Percentiles rank a stretch among this genome's conserved stretches.
Conservation (phyloP, 2,797 vertebrate genomes). For the Geotrypetes seraphini region DNA sequence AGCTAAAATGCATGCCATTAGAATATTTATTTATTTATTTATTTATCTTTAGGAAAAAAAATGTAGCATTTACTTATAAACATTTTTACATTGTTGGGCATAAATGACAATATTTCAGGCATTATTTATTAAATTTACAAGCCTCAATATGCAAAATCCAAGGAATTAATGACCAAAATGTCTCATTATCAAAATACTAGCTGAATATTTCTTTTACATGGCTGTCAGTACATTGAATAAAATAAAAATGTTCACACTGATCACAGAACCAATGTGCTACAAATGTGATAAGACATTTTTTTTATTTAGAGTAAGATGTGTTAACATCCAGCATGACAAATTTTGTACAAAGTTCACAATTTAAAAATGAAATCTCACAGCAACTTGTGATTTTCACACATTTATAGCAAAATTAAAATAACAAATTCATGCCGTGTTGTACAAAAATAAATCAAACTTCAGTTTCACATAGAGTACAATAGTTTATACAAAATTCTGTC, state of each 20-base stretch:
- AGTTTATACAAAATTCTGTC: conserved; percentile 98
- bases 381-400: conserved; percentile 99
- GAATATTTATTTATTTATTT: no score
- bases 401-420: conserved; percentile 99
- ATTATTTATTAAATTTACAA: no score
- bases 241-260: conserved; percentile 24
- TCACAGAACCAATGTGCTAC: conserved; percentile 50
- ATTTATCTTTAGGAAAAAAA: no score
- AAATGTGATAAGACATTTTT: conserved; percentile 88
- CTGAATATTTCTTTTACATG: conserved; percentile 8
- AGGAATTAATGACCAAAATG: no score
- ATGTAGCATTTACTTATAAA: no score
- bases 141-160: no score
- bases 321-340: conserved; percentile 99
- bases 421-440: conserved; percentile 99
- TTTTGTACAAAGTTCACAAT: conserved; percentile 99
- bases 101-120: no score
- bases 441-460: conserved; percentile 99
- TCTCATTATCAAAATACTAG: neutral
- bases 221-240: neutral
- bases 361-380: conserved; percentile 99
- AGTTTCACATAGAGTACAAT: conserved; percentile 99
- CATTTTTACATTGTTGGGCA: no score
- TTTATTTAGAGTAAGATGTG: conserved; percentile 99
- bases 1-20: no score